Evolutionary conservation across 1,140 invertebrate genomes (phyloP).

Genomic region (Lepidostoma basale): DNA sequence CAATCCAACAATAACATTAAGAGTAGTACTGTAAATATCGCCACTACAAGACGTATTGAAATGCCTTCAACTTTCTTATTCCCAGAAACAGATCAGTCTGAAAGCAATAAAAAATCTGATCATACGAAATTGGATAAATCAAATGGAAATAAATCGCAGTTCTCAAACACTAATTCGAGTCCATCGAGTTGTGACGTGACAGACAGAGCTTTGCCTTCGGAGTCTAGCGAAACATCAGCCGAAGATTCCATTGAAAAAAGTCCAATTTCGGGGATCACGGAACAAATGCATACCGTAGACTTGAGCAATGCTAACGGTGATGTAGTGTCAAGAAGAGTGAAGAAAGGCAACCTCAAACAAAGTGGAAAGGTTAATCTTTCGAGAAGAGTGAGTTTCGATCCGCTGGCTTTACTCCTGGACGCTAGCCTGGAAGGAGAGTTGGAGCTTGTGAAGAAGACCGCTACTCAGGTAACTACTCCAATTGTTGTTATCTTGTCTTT

Average conservation of each 20-base stretch:
- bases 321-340: slow-evolving; percentile 65
- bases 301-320: slow-evolving; percentile 61
- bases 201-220: slow-evolving; percentile 34
- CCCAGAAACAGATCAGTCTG: slow-evolving; percentile 69
- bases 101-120: slow-evolving; percentile 49
- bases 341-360: slow-evolving; percentile 78
- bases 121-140: slow-evolving; percentile 49
- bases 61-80: slow-evolving; percentile 83
- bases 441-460: slow-evolving; percentile 94
- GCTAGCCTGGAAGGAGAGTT: slow-evolving; percentile 97
- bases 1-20: slow-evolving; percentile 58
- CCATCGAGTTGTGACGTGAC: slow-evolving; percentile 61
- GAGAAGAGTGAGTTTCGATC: slow-evolving; percentile 95
- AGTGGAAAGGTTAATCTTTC: slow-evolving; percentile 74
- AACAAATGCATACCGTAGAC: slow-evolving; percentile 59
- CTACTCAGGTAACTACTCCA: slow-evolving; percentile 75
- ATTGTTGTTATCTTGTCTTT: background rate
- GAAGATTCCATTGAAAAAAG: slow-evolving; percentile 62
- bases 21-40: slow-evolving; percentile 67
- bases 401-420: slow-evolving; percentile 92
- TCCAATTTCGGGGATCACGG: slow-evolving; percentile 54
- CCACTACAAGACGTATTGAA: slow-evolving; percentile 76
- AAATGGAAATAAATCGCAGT: slow-evolving; percentile 47
- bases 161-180: slow-evolving; percentile 35
- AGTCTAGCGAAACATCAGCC: slow-evolving; percentile 43